phyloP scores from a whole-genome alignment of 2,797 vertebrate genomes.

The Liasis olivaceus region DNA sequence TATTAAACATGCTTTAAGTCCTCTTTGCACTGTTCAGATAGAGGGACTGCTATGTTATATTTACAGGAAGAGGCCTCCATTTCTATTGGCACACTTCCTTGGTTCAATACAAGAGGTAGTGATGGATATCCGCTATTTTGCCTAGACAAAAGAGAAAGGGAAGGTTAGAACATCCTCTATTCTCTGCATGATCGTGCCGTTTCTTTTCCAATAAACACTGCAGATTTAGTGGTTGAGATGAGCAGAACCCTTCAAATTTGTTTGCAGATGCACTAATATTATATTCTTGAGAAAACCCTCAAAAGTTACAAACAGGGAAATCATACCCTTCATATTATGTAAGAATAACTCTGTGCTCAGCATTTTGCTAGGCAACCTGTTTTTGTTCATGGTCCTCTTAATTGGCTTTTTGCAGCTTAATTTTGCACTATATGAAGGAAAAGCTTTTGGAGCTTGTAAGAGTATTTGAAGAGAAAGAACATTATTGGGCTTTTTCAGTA shows the following conservation, averaged over 20 bases:
- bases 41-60: neutral
- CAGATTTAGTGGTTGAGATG: slow-evolving; percentile 49
- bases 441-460: neutral
- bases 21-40: neutral
- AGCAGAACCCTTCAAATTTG: slow-evolving; percentile 27
- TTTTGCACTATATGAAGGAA: slow-evolving; percentile 26
- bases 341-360: slow-evolving; percentile 35
- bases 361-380: neutral
- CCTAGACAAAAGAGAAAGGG: neutral
- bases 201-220: neutral
- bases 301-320: slow-evolving; percentile 35
- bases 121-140: neutral
- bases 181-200: neutral
- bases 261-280: slow-evolving; percentile 30
- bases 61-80: neutral
- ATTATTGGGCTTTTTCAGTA: neutral
- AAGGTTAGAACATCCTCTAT: neutral
- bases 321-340: slow-evolving; percentile 32
- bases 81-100: neutral
- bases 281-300: slow-evolving; percentile 36
- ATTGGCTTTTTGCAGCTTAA: slow-evolving; percentile 22
- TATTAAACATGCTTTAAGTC: neutral
- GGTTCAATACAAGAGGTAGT: neutral
- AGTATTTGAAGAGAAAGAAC: neutral
- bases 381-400: slow-evolving; percentile 2